Percentiles rank a stretch among this genome's conserved stretches.
These are phyloP conservation scores for Arctia plantaginis DNA, from an alignment of 2,888 invertebrate genomes.

Conservation along the genomic window DNA sequence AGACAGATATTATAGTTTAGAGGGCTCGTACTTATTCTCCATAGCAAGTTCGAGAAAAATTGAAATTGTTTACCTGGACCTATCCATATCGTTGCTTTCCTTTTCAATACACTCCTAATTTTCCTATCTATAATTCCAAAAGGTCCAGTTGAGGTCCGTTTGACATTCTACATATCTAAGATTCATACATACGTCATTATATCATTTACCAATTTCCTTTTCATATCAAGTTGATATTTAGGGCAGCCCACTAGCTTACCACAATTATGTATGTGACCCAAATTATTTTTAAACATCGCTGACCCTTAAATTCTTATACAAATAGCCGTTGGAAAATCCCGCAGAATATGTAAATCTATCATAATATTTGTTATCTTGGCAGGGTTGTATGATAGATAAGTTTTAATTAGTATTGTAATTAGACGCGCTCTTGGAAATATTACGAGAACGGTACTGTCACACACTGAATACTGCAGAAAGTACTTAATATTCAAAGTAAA, in stretches of 20 bases:
- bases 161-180: not conserved
- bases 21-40: not conserved
- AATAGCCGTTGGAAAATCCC: slow-evolving; percentile 33
- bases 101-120: not conserved
- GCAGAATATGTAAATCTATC: slow-evolving; percentile 40
- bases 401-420: slow-evolving; percentile 33
- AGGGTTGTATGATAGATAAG: slow-evolving; percentile 34
- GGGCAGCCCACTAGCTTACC: not conserved
- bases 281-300: slow-evolving; percentile 26
- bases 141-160: not conserved
- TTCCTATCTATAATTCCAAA: not conserved
- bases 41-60: slow-evolving; percentile 2
- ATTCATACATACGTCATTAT: not conserved
- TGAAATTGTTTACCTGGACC: no score
- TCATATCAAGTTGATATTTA: not conserved
- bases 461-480: not conserved
- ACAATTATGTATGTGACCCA: not conserved
- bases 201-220: not conserved
- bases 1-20: not conserved
- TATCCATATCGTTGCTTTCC: not conserved
- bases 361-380: slow-evolving; percentile 37
- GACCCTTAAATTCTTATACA: slow-evolving; percentile 17
- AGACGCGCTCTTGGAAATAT: slow-evolving; percentile 1
- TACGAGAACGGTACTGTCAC: not conserved
- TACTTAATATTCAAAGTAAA: not conserved